phyloP scores from a whole-genome alignment of 2,888 invertebrate genomes.

The Callosobruchus maculatus region DNA sequence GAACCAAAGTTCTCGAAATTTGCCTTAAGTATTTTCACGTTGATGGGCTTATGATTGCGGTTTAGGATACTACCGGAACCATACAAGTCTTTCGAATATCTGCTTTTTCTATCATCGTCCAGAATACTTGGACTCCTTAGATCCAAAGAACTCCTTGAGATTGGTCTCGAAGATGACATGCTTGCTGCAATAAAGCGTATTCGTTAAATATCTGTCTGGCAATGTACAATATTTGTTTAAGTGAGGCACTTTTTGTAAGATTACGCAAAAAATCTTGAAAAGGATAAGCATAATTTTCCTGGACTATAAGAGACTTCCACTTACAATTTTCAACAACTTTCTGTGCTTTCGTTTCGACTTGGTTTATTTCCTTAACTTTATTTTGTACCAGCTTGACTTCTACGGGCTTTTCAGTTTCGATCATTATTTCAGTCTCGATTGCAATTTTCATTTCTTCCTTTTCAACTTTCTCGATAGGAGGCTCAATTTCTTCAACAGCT shows the following conservation, averaged over 20 bases:
- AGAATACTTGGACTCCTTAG: neutral
- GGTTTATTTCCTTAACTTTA: neutral
- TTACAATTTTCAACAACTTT: neutral
- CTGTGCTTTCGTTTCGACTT: neutral
- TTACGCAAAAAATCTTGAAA: too few relatives aligned
- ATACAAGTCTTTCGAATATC: constrained; percentile 8
- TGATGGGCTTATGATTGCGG: constrained; percentile 32
- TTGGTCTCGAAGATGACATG: constrained; percentile 2
- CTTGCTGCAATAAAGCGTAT: neutral
- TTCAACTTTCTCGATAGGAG: neutral
- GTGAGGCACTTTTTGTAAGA: too few relatives aligned
- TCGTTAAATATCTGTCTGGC: too few relatives aligned
- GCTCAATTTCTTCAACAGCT: neutral
- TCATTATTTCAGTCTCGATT: neutral
- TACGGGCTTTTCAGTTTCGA: neutral
- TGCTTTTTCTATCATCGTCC: constrained; percentile 9
- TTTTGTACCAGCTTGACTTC: neutral
- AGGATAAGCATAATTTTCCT: too few relatives aligned
- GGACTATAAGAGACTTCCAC: too few relatives aligned
- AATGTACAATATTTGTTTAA: too few relatives aligned
- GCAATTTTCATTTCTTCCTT: neutral
- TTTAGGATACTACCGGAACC: constrained; percentile 9
- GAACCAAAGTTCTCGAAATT: constrained; percentile 52
- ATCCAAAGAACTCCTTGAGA: constrained; percentile 6
- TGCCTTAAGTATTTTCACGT: constrained; percentile 57